Evolutionary conservation across 2,888 invertebrate species (phyloP).

Genomic region (Diaphora mendica): DNA sequence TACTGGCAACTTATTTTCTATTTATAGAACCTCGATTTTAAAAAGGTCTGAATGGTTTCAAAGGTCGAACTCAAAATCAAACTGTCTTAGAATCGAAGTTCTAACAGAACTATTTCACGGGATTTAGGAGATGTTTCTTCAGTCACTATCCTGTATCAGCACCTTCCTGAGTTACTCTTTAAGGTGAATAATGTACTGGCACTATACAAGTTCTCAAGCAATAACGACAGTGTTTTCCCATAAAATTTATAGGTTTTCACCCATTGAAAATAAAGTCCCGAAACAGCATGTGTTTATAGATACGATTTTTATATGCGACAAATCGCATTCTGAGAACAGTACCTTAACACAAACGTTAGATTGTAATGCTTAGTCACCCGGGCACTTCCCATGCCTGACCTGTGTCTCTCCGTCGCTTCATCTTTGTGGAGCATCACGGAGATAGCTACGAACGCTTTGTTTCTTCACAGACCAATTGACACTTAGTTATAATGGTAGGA

Average conservation of each 20-base stretch:
- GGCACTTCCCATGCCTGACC: slow-evolving; percentile 69
- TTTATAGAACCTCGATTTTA: not conserved
- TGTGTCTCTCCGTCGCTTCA: slow-evolving; percentile 43
- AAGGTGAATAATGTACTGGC: not conserved
- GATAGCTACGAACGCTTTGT: slow-evolving; percentile 32
- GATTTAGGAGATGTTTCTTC: not conserved
- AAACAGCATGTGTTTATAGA: too few relatives aligned
- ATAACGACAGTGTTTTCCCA: too few relatives aligned
- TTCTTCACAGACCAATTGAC: slow-evolving; percentile 24
- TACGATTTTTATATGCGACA: not conserved
- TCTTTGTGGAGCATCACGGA: slow-evolving; percentile 54
- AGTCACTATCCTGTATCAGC: not conserved
- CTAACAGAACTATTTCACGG: not conserved
- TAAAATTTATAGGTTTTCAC: not conserved
- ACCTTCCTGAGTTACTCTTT: not conserved
- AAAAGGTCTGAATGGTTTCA: not conserved
- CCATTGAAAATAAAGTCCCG: not conserved
- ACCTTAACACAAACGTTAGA: slow-evolving; percentile 51
- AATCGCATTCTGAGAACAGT: slow-evolving; percentile 40
- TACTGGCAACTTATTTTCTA: not conserved
- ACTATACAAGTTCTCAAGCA: not conserved
- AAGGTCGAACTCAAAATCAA: not conserved
- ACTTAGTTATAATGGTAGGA: slow-evolving; percentile 19
- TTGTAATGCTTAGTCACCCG: slow-evolving; percentile 62
- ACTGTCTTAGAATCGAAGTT: too few relatives aligned